Evolutionary conservation across 2,888 invertebrate species (phyloP), one percentile per base, ranked within the genome.

Genomic region (Pristionchus maxplancki): DNA sequence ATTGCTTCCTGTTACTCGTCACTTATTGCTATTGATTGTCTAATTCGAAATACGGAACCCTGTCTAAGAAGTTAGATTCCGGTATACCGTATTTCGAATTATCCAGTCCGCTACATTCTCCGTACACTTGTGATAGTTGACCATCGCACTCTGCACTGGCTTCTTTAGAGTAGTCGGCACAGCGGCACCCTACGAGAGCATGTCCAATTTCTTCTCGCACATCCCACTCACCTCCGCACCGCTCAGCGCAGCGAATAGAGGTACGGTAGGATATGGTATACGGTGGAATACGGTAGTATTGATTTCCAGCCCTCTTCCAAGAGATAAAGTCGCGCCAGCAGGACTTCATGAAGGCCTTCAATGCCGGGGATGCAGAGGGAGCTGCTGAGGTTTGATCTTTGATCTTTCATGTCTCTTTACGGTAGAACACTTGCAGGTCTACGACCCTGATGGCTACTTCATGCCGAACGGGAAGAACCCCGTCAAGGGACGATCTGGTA

Each of bases 321-420:
- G 94, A 95, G 90, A 94, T 95, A 92, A 94, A 94, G 81, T 87
- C 89, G 15, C 94, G 95, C 67, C 94, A 95, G 88, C 93, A 92
- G 88, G 94, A 94, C 81, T 94, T 94, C 89, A 94, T 94, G 94
- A 92, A 92, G 83, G 92, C 92, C 4, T 95, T 95, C 93, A 94
- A 94, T 89, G 92, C 93, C 40, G 94, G 94, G 13, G 92, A 95
- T 90, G 93, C 94, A 13, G 83, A 89, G 31, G 83, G 67, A 28
- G 88, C 83, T 8, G 88, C 78, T 9, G 37, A 58, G 31, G 91
- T 83, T 78, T 81, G 81, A 81, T 28, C 44, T 11, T 81, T 81
- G 81, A 50, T 81, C 81, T 81, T 48, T 48, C 28, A 28, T 81
- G 2, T 81, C n/a, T 81, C 81, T 50, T 48, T 48, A 37, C n/a